A percentile compares a stretch with the other conserved stretches of the same genome.
Evolutionary conservation across 2,113 vertebrate genomes (phyloP).

Genomic region (Eudyptes chrysolophus): DNA sequence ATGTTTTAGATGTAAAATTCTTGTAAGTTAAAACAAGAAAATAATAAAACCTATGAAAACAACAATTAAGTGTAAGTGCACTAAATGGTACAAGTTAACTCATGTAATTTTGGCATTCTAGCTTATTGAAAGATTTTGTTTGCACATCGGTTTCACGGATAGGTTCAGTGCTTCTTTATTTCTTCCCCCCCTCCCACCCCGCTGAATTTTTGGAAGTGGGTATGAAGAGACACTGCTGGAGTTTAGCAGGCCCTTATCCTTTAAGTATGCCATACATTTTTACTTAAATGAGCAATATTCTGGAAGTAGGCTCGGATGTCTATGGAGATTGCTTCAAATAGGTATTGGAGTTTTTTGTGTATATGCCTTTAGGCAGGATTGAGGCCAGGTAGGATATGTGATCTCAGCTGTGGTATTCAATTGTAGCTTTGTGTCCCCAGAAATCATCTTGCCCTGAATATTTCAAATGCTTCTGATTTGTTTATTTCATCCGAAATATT

Average conservation of each 20-base stretch:
- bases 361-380: not conserved
- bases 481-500: not conserved
- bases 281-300: not conserved
- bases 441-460: slow-evolving; percentile 29
- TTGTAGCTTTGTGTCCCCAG: not conserved
- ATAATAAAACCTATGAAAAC: not conserved
- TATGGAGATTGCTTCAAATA: not conserved
- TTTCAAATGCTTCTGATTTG: slow-evolving; percentile 43
- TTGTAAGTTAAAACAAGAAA: not conserved
- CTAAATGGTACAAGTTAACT: not conserved
- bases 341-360: not conserved
- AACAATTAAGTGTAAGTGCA: not conserved
- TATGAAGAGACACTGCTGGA: not conserved
- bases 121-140: not conserved
- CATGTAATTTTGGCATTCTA: not conserved
- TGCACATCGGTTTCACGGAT: not conserved
- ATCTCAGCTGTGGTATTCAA: slow-evolving; percentile 15
- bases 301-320: not conserved
- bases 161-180: not conserved
- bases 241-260: not conserved
- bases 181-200: too few relatives aligned
- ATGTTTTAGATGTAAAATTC: not conserved
- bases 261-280: not conserved
- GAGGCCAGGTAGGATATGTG: not conserved
- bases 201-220: not conserved